phyloP scores from a whole-genome alignment of 2,888 invertebrate species.

The Clistopyga incitator region DNA sequence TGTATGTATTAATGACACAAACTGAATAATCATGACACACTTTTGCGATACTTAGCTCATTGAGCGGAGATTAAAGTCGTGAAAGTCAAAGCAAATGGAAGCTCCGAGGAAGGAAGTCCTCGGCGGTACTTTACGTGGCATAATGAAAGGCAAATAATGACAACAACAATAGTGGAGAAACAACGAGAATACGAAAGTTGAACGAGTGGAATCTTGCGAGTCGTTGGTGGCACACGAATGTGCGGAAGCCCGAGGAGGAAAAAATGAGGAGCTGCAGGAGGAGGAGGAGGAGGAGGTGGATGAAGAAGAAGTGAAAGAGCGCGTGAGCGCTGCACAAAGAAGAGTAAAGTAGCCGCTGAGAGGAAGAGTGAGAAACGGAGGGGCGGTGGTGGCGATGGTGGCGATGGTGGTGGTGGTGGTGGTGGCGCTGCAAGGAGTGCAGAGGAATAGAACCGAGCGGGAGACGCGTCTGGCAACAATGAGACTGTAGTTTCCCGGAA shows the following conservation, averaged over 20 bases:
- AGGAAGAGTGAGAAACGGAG: constrained; percentile 58
- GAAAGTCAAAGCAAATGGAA: constrained; percentile 15
- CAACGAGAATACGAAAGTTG: constrained; percentile 43
- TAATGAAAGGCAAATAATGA: constrained; percentile 24
- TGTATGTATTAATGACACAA: background rate
- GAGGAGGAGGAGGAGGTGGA: constrained; percentile 60
- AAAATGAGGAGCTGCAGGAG: background rate
- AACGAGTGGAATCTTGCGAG: constrained; percentile 61
- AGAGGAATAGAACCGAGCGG: constrained; percentile 64
- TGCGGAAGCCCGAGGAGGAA: constrained; percentile 48
- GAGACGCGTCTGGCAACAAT: constrained; percentile 79
- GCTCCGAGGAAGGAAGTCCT: constrained; percentile 1
- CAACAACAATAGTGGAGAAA: constrained; percentile 16
- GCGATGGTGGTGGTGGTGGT: constrained; percentile 35
- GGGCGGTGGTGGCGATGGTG: constrained; percentile 33
- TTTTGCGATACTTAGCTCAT: background rate
- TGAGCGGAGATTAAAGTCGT: background rate
- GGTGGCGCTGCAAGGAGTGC: constrained; percentile 48
- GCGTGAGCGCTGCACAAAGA: constrained; percentile 42
- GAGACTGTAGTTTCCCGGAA: constrained; percentile 82
- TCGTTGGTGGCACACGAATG: constrained; percentile 50
- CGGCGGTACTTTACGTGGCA: background rate
- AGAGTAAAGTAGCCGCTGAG: constrained; percentile 32
- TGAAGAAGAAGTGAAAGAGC: constrained; percentile 27
- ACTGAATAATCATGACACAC: no score